Percentiles rank a stretch among this genome's conserved stretches.
Evolutionary conservation across 2,888 invertebrate species (phyloP).

Genomic region (Aleiodes testaceus): DNA sequence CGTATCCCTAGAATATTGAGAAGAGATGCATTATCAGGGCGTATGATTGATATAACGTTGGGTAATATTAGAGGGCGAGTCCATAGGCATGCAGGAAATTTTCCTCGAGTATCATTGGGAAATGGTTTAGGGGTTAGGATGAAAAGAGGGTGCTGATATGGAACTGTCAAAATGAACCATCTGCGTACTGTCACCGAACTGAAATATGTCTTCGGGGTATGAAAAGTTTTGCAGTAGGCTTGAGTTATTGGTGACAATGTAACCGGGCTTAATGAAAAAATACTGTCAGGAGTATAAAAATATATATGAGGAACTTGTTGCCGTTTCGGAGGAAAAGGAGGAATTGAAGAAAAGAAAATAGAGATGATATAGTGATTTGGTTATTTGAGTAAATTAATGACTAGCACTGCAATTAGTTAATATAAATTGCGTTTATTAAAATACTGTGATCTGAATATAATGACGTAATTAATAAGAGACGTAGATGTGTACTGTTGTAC

Average conservation of each 20-base stretch:
- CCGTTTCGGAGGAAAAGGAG: slow-evolving; percentile 27
- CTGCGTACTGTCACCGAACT: slow-evolving; percentile 56
- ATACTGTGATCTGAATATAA: too few species aligned
- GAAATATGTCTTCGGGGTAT: slow-evolving; percentile 54
- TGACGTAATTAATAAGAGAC: too few species aligned
- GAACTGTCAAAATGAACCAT: slow-evolving; percentile 57
- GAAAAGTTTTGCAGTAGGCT: slow-evolving; percentile 49
- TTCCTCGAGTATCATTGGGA: slow-evolving; percentile 43
- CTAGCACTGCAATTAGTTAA: too few species aligned
- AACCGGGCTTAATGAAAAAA: slow-evolving; percentile 56
- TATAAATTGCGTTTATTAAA: too few species aligned
- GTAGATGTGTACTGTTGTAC: too few species aligned
- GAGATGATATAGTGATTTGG: too few species aligned
- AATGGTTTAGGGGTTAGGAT: slow-evolving; percentile 36
- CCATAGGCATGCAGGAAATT: slow-evolving; percentile 47
- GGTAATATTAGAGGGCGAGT: slow-evolving; percentile 23
- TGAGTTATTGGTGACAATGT: slow-evolving; percentile 57
- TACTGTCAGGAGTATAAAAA: slow-evolving; percentile 55
- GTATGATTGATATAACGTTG: slow-evolving; percentile 12
- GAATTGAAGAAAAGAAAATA: too few species aligned
- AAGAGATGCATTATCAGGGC: slow-evolving; percentile 7
- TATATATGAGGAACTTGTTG: slow-evolving; percentile 34
- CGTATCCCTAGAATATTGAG: background rate
- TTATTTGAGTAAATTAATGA: too few species aligned
- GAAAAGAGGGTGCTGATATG: slow-evolving; percentile 48